Conservation (phyloP, 1,140 invertebrate species). For the Pygmarrhopalites habei region DNA sequence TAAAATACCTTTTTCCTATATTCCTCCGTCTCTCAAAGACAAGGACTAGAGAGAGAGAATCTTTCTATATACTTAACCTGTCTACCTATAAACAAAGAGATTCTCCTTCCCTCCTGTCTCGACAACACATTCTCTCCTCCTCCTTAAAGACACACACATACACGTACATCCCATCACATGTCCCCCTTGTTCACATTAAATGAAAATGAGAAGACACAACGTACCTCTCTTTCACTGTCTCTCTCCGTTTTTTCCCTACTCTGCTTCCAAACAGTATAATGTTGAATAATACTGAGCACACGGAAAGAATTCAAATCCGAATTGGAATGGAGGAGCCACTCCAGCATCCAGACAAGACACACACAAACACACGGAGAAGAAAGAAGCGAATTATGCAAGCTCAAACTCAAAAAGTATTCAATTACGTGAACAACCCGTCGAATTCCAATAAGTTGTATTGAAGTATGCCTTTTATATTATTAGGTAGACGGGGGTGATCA, state of each 20-base stretch:
- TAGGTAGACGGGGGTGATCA: not conserved
- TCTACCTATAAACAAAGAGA: not conserved
- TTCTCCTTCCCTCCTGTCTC: no score
- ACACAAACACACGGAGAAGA: not conserved
- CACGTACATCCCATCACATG: not conserved
- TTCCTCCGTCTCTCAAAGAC: not conserved
- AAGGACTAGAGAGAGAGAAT: no score
- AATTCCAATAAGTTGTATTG: slow-evolving; percentile 37
- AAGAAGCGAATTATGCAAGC: slow-evolving; percentile 24
- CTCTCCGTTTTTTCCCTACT: not conserved
- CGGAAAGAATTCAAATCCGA: slow-evolving; percentile 7
- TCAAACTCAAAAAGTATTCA: slow-evolving; percentile 36
- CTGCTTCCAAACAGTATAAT: not conserved
- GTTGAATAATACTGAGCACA: not conserved
- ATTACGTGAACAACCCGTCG: slow-evolving; percentile 35
- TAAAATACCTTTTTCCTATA: not conserved
- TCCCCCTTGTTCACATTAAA: not conserved
- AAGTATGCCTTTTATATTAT: slow-evolving; percentile 11
- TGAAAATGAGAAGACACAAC: not conserved
- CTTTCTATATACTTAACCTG: slow-evolving; percentile 11
- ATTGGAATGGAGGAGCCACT: no score
- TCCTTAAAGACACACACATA: not conserved
- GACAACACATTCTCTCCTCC: no score
- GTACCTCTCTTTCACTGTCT: not conserved
- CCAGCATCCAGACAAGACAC: not conserved